These are phyloP conservation scores for Drosophila fungiperda DNA, from an alignment of 2,888 invertebrate genomes.

Conservation along the genomic window DNA sequence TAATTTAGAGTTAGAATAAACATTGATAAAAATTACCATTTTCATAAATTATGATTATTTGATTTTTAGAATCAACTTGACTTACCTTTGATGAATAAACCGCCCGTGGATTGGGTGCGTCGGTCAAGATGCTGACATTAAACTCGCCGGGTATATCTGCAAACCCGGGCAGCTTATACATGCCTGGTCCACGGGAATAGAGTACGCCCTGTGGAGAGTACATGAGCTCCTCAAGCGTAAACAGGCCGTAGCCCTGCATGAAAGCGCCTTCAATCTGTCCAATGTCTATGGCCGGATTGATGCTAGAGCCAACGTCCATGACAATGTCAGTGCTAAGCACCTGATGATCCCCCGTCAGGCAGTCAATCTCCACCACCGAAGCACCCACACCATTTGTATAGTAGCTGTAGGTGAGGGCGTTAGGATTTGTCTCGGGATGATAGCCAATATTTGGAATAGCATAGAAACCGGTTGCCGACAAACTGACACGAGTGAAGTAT, in stretches of 20 bases:
- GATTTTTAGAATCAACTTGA: neutral
- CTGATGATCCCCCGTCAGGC: constrained; percentile 96
- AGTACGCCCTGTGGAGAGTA: constrained; percentile 93
- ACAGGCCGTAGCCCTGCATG: constrained; percentile 96
- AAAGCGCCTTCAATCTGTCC: constrained; percentile 98
- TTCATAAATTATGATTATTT: neutral
- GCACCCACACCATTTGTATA: constrained; percentile 94
- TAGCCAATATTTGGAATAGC: constrained; percentile 91
- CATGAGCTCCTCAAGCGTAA: constrained; percentile 95
- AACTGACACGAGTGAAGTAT: constrained; percentile 90
- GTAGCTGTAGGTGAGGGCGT: constrained; percentile 92
- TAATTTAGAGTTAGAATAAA: neutral
- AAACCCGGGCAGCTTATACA: constrained; percentile 97
- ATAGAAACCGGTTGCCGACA: constrained; percentile 94
- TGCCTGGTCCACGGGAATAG: constrained; percentile 95
- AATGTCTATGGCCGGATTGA: constrained; percentile 98
- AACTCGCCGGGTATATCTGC: constrained; percentile 96
- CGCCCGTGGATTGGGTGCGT: constrained; percentile 95
- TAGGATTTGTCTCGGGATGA: constrained; percentile 88
- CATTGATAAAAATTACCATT: neutral
- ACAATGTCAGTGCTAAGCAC: constrained; percentile 96
- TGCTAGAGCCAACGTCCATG: constrained; percentile 97
- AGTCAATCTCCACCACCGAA: constrained; percentile 96
- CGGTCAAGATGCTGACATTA: constrained; percentile 95
- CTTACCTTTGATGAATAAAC: constrained; percentile 97